A percentile compares a stretch with the other conserved stretches of the same genome.
These are phyloP conservation scores for Porphyrio hochstetteri DNA, from an alignment of 2,113 vertebrate genomes.

Conservation along the genomic window DNA sequence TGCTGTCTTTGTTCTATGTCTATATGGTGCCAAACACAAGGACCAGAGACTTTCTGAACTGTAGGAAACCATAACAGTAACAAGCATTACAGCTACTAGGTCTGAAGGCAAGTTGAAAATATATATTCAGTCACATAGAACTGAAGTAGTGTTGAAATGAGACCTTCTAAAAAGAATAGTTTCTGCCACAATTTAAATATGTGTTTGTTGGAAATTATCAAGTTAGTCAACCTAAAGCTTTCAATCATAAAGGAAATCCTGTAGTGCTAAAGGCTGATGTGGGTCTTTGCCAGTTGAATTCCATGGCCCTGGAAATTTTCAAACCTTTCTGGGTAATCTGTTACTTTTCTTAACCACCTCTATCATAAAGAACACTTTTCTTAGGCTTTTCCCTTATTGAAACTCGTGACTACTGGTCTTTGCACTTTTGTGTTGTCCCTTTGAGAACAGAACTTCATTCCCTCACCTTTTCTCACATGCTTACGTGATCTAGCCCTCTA, in stretches of 20 bases:
- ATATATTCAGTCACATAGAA: background rate
- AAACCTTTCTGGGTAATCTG: background rate
- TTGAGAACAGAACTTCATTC: background rate
- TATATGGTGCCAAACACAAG: background rate
- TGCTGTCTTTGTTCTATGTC: background rate
- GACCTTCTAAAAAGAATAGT: background rate
- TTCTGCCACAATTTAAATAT: background rate
- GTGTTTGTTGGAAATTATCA: background rate
- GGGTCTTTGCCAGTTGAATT: background rate
- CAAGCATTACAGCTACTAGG: background rate
- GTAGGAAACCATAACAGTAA: background rate
- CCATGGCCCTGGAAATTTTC: background rate
- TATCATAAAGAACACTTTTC: background rate
- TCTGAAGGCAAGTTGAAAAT: background rate
- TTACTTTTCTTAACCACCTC: background rate
- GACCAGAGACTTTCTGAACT: background rate
- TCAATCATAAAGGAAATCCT: background rate
- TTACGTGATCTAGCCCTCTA: background rate
- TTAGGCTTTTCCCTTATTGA: background rate
- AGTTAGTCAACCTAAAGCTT: background rate
- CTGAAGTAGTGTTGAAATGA: background rate
- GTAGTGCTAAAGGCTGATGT: background rate
- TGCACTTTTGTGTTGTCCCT: background rate
- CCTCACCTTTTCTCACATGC: background rate
- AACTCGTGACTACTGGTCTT: background rate